Evolutionary conservation across 2,797 vertebrate genomes (phyloP).

Genomic region (Orientallactaga sibirica): DNA sequence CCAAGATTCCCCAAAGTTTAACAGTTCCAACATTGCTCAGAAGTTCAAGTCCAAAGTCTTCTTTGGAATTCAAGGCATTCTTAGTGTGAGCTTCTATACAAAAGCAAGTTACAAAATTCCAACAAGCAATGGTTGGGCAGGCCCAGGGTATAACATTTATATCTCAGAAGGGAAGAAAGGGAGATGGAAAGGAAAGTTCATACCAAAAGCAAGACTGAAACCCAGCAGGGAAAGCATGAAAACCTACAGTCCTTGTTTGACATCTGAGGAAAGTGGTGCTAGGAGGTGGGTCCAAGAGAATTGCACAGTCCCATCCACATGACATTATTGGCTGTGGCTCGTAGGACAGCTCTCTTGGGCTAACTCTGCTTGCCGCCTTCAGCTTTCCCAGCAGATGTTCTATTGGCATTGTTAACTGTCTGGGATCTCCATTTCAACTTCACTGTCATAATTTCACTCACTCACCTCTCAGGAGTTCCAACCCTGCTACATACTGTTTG

Average conservation of each 20-base stretch:
- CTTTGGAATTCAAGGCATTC: not conserved
- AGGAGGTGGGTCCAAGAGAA: not conserved
- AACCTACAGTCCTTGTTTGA: not conserved
- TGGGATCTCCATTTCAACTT: not conserved
- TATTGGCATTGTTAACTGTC: not conserved
- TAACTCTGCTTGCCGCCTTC: not conserved
- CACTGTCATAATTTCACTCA: not conserved
- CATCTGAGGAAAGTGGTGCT: not conserved
- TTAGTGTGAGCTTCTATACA: not conserved
- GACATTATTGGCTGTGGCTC: not conserved
- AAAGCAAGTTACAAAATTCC: not conserved
- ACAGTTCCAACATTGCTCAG: not conserved
- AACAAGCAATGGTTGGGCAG: not conserved
- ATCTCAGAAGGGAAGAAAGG: too few relatives aligned
- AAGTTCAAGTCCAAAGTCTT: not conserved
- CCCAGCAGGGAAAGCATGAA: not conserved
- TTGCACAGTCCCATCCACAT: not conserved
- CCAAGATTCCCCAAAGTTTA: not conserved
- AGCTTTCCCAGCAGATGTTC: not conserved
- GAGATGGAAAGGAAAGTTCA: not conserved
- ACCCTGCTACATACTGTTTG: not conserved
- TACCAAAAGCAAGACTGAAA: not conserved
- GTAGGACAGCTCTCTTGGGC: not conserved
- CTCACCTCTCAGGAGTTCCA: not conserved
- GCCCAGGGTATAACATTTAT: not conserved